Evolutionary conservation across 2,113 vertebrate genomes (phyloP).

Genomic region (Toxotes chatareus): DNA sequence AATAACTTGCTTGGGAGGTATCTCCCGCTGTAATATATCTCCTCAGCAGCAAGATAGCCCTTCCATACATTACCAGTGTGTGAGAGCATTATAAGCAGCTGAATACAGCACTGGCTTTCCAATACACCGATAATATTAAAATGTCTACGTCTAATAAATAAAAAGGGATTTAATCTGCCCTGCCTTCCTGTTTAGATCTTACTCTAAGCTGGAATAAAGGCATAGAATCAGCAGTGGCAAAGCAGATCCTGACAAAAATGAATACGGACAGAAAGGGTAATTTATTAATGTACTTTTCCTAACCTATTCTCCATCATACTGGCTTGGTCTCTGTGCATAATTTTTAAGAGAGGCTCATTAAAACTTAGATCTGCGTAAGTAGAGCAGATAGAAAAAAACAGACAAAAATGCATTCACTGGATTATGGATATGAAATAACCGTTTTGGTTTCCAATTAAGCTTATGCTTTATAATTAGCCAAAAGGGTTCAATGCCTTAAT

Average conservation of each 20-base stretch:
- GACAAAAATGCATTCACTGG: constrained; percentile 65
- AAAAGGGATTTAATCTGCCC: constrained; percentile 63
- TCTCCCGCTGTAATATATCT: constrained; percentile 66
- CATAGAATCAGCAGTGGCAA: constrained; percentile 37
- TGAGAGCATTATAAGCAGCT: constrained; percentile 66
- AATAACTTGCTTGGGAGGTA: constrained; percentile 73
- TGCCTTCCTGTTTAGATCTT: constrained; percentile 49
- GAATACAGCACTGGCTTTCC: constrained; percentile 61
- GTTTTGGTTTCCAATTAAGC: constrained; percentile 81
- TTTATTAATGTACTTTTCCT: constrained; percentile 77
- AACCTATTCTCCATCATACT: constrained; percentile 68
- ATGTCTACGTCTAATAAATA: constrained; percentile 69
- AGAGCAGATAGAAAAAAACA: constrained; percentile 64
- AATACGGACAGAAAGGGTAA: constrained; percentile 64
- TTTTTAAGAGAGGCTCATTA: constrained; percentile 78
- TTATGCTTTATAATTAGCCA: constrained; percentile 77
- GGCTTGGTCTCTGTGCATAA: constrained; percentile 62
- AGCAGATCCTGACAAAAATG: constrained; percentile 68
- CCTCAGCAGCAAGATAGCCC: constrained; percentile 58
- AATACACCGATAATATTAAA: constrained; percentile 76
- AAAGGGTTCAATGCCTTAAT: constrained; percentile 60
- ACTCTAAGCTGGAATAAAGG: constrained; percentile 54
- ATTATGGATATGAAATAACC: constrained; percentile 76
- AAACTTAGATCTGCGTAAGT: constrained; percentile 77
- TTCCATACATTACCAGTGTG: constrained; percentile 57